phyloP scores from a whole-genome alignment of 2,888 invertebrate genomes.

The Caradrina kadenii region DNA sequence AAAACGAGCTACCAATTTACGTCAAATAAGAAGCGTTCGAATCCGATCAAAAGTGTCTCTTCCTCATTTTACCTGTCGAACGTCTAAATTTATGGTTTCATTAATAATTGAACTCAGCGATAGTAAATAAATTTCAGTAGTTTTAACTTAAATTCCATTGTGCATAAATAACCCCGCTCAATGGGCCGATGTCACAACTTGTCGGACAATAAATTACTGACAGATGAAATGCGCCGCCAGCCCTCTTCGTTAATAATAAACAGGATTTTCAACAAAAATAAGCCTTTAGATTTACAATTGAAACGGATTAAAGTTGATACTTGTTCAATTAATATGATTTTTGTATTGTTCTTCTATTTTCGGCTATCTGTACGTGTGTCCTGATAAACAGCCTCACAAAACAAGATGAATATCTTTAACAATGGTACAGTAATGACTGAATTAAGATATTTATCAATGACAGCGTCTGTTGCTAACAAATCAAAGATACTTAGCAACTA shows the following conservation, averaged over 20 bases:
- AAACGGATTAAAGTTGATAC: conserved; percentile 52
- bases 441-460: conserved; percentile 43
- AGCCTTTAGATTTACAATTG: conserved; percentile 56
- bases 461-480: conserved; percentile 13
- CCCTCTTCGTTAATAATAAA: conserved; percentile 67
- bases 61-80: conserved; percentile 48
- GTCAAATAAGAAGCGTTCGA: conserved; percentile 10
- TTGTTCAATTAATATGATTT: conserved; percentile 54
- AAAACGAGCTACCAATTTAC: conserved; percentile 30
- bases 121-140: conserved; percentile 62
- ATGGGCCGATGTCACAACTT: conserved; percentile 75
- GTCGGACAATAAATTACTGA: conserved; percentile 77
- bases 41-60: conserved; percentile 27
- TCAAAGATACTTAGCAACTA: conserved; percentile 32
- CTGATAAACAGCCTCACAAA: conserved; percentile 23
- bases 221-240: conserved; percentile 75
- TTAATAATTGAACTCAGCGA: conserved; percentile 58
- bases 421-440: conserved; percentile 2
- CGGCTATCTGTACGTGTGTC: not conserved
- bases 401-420: conserved; percentile 27
- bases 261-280: conserved; percentile 58
- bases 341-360: conserved; percentile 26
- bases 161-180: conserved; percentile 74
- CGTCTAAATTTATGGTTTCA: conserved; percentile 62
- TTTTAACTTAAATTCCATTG: conserved; percentile 68